Evolutionary conservation across 1,140 invertebrate genomes (phyloP).

Genomic region (Carcinoscorpius rotundicauda): DNA sequence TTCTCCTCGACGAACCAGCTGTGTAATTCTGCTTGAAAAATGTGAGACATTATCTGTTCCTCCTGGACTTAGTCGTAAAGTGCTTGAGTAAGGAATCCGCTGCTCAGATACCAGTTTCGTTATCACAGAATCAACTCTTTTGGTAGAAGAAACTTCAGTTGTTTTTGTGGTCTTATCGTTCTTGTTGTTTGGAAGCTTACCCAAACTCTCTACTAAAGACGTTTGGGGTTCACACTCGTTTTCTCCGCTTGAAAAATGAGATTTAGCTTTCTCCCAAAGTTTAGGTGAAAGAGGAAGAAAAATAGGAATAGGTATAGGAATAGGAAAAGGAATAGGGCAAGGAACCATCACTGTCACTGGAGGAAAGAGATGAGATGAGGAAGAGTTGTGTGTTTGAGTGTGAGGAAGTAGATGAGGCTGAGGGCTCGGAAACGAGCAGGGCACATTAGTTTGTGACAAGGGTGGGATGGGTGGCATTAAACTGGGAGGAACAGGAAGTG

Average conservation of each 20-base stretch:
- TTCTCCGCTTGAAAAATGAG: not conserved
- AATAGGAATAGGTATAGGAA: conserved; percentile 21
- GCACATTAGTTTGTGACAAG: too few species aligned
- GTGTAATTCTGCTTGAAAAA: not conserved
- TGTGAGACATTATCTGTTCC: not conserved
- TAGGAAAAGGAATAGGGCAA: conserved; percentile 18
- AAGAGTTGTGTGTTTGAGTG: not conserved
- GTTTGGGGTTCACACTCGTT: not conserved
- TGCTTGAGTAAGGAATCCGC: not conserved
- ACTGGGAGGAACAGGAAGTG: conserved; percentile 5
- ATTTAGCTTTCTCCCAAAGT: not conserved
- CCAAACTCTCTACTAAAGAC: not conserved
- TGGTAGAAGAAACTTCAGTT: not conserved
- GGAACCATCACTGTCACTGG: conserved; percentile 17
- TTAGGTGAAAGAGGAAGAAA: conserved; percentile 9
- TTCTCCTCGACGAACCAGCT: not conserved
- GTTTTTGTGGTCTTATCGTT: not conserved
- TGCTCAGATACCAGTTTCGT: not conserved
- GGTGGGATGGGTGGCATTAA: not conserved
- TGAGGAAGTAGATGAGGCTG: not conserved
- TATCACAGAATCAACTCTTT: not conserved
- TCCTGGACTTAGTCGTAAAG: not conserved
- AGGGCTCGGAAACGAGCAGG: not conserved
- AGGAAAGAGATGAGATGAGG: not conserved
- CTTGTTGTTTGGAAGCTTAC: not conserved